Conservation (phyloP, 2,797 vertebrate species). For the Euphonia xanthogaster region DNA sequence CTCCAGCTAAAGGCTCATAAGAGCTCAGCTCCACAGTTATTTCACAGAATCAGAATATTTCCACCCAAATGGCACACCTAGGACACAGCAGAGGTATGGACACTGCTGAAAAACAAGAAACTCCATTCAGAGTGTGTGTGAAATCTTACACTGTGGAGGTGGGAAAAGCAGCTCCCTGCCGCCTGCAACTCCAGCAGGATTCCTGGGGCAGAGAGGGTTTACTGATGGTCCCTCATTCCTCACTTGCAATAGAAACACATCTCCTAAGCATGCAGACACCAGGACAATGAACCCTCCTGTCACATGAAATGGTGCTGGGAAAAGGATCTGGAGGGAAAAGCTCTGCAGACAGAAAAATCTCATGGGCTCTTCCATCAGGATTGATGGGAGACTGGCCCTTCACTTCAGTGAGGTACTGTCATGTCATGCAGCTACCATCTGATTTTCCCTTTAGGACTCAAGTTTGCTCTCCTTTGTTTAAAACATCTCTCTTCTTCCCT, state of each 20-base stretch:
- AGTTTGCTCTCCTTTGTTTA: not conserved
- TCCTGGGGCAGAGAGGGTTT: not conserved
- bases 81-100: not conserved
- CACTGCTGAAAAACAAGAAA: not conserved
- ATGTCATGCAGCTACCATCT: not conserved
- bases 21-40: not conserved
- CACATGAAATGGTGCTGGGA: not conserved
- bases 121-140: not conserved
- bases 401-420: not conserved
- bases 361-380: not conserved
- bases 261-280: not conserved
- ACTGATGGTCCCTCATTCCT: not conserved
- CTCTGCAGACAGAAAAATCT: not conserved
- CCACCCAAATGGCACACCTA: not conserved
- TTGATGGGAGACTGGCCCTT: not conserved
- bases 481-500: not conserved
- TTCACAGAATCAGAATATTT: not conserved
- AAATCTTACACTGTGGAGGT: not conserved
- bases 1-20: not conserved
- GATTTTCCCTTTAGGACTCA: not conserved
- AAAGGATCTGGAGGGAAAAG: not conserved
- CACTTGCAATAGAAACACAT: not conserved
- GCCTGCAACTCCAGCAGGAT: fast-evolving
- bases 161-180: not conserved
- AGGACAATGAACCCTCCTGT: not conserved